Conservation (phyloP, 1,140 invertebrate species). For the Drosophila quadrilineata region DNA sequence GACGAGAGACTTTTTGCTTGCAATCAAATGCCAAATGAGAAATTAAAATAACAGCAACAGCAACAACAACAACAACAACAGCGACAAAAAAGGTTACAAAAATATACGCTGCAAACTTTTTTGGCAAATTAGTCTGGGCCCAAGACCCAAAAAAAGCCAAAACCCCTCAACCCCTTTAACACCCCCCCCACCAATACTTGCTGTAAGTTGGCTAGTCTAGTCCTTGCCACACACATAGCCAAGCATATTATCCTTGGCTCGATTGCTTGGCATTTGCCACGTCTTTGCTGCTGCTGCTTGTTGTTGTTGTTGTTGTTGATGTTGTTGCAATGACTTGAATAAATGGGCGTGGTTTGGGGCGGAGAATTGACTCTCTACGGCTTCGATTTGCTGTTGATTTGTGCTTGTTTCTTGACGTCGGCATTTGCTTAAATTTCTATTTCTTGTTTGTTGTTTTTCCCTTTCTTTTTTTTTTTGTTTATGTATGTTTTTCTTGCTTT, state of each 20-base stretch:
- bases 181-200: too few relatives aligned
- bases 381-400: conserved; percentile 77
- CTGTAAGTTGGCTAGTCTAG: too few relatives aligned
- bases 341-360: neutral
- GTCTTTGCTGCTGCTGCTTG: too few relatives aligned
- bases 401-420: too few relatives aligned
- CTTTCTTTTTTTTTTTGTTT: conserved; percentile 74
- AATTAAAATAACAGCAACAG: conserved; percentile 58
- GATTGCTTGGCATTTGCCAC: too few relatives aligned
- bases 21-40: conserved; percentile 72
- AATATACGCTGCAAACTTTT: conserved; percentile 77
- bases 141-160: conserved; percentile 20
- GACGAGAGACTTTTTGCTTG: conserved; percentile 20
- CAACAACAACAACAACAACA: conserved; percentile 12
- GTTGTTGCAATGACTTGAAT: neutral
- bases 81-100: conserved; percentile 66
- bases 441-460: too few relatives aligned
- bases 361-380: conserved; percentile 6
- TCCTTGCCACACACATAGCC: too few relatives aligned
- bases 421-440: too few relatives aligned
- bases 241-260: too few relatives aligned
- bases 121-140: conserved; percentile 78
- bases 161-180: neutral
- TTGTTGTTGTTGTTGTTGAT: neutral
- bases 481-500: conserved; percentile 59